Percentiles rank a stretch among this genome's conserved stretches.
Evolutionary conservation across 2,888 invertebrate genomes (phyloP).

Genomic region (Eupithecia insigniata): DNA sequence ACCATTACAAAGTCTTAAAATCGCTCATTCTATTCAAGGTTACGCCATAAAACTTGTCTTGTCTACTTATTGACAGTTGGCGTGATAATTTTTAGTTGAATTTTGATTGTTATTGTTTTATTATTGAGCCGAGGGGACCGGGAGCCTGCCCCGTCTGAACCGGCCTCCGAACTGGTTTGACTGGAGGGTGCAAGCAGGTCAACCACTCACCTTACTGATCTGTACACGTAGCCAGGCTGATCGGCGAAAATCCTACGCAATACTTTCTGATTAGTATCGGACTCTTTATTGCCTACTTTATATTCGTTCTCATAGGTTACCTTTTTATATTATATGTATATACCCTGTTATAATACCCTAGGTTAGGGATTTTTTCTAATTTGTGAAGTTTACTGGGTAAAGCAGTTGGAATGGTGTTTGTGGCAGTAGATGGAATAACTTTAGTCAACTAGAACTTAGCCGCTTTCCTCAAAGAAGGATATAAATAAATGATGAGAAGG

Average conservation of each 20-base stretch:
- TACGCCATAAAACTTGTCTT: constrained; percentile 34
- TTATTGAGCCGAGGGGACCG: constrained; percentile 48
- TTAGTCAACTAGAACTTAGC: not conserved
- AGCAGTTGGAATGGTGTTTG: constrained; percentile 4
- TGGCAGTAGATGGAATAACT: not conserved
- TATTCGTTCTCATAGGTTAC: constrained; percentile 30
- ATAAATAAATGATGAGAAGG: not conserved
- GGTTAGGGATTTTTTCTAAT: constrained; percentile 32
- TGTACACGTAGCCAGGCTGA: constrained; percentile 69
- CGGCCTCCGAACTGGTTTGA: constrained; percentile 72
- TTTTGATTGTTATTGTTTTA: constrained; percentile 60
- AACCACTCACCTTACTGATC: constrained; percentile 71
- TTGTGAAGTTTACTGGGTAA: not conserved
- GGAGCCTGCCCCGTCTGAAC: constrained; percentile 45
- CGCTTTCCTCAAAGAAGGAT: not conserved
- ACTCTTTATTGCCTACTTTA: constrained; percentile 42
- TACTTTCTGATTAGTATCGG: constrained; percentile 65
- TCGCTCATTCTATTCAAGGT: constrained; percentile 22
- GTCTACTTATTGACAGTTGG: constrained; percentile 39
- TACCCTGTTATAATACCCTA: no score
- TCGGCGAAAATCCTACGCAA: constrained; percentile 72
- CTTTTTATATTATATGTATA: no score
- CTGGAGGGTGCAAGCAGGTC: constrained; percentile 71
- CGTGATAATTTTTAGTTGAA: constrained; percentile 54
- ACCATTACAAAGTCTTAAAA: constrained; percentile 13